Evolutionary conservation across 2,113 vertebrate species (phyloP).

Genomic region (Perca schrenkii): DNA sequence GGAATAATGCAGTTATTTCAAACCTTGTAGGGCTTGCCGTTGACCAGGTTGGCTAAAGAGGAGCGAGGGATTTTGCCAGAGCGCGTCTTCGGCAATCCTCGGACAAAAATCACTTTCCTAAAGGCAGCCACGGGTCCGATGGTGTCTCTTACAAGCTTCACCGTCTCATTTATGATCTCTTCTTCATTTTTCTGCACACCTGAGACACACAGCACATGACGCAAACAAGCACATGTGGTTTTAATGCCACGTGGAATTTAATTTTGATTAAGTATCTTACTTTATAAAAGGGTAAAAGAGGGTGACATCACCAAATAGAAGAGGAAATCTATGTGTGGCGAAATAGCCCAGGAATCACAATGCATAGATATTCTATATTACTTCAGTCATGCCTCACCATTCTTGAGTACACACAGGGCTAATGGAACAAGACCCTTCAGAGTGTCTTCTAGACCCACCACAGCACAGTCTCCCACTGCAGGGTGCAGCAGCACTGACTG

Average conservation of each 20-base stretch:
- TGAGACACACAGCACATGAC: slow-evolving; percentile 62
- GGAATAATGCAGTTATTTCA: background rate
- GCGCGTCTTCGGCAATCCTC: slow-evolving; percentile 92
- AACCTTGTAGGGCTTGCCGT: slow-evolving; percentile 92
- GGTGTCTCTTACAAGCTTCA: slow-evolving; percentile 87
- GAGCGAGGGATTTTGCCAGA: slow-evolving; percentile 97
- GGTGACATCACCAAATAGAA: background rate
- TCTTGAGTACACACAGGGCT: slow-evolving; percentile 91
- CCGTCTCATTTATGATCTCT: slow-evolving; percentile 86
- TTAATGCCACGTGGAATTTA: background rate
- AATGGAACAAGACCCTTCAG: slow-evolving; percentile 94
- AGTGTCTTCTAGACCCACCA: slow-evolving; percentile 92
- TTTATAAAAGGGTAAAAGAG: background rate
- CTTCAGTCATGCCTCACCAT: slow-evolving; percentile 83
- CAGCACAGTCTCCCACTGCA: slow-evolving; percentile 93
- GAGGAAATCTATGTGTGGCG: background rate
- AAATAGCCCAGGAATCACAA: background rate
- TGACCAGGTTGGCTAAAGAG: slow-evolving; percentile 89
- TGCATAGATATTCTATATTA: background rate
- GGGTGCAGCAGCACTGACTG: slow-evolving; percentile 90
- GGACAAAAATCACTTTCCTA: slow-evolving; percentile 90
- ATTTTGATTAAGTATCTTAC: background rate
- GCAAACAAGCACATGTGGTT: background rate
- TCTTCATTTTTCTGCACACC: slow-evolving; percentile 80
- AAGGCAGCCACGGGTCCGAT: slow-evolving; percentile 96